phyloP scores from a whole-genome alignment of 2,888 invertebrate species.

The Fissipunctia ypsillon region DNA sequence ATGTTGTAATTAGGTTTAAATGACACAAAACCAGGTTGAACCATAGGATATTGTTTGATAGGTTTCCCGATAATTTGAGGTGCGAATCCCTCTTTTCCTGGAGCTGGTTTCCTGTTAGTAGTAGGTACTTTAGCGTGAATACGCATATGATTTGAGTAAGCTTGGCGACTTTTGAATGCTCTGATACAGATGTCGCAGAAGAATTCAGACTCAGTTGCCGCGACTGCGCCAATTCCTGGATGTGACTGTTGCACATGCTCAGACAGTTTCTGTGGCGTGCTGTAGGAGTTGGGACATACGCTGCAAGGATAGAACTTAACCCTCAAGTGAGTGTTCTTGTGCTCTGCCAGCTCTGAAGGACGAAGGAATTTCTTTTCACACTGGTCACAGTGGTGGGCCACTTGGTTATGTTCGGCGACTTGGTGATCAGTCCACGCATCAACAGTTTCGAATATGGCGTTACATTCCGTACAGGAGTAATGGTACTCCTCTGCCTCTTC shows the following conservation, averaged over 20 bases:
- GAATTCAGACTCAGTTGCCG: slow-evolving; percentile 80
- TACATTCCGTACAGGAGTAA: slow-evolving; percentile 91
- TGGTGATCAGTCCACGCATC: slow-evolving; percentile 91
- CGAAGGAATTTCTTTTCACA: slow-evolving; percentile 92
- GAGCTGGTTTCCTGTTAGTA: slow-evolving; percentile 85
- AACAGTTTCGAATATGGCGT: slow-evolving; percentile 90
- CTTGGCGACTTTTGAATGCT: slow-evolving; percentile 90
- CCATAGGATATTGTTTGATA: slow-evolving; percentile 81
- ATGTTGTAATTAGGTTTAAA: slow-evolving; percentile 85
- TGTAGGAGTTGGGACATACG: slow-evolving; percentile 90
- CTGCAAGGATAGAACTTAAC: slow-evolving; percentile 92
- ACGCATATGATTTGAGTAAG: slow-evolving; percentile 90
- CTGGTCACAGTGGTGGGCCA: slow-evolving; percentile 91
- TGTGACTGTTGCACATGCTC: slow-evolving; percentile 90
- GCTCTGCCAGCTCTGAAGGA: slow-evolving; percentile 91
- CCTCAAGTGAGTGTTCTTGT: slow-evolving; percentile 92
- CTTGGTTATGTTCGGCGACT: slow-evolving; percentile 89
- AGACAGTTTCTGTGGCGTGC: slow-evolving; percentile 91
- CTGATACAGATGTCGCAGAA: slow-evolving; percentile 91
- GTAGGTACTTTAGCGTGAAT: slow-evolving; percentile 89
- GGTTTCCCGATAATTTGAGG: slow-evolving; percentile 87
- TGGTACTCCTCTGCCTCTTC: slow-evolving; percentile 89
- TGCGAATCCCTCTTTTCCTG: slow-evolving; percentile 80
- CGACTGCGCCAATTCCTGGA: slow-evolving; percentile 79
- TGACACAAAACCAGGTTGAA: slow-evolving; percentile 80